Evolutionary conservation across 2,888 invertebrate genomes (phyloP).

Genomic region (Drosophila kanekoi): DNA sequence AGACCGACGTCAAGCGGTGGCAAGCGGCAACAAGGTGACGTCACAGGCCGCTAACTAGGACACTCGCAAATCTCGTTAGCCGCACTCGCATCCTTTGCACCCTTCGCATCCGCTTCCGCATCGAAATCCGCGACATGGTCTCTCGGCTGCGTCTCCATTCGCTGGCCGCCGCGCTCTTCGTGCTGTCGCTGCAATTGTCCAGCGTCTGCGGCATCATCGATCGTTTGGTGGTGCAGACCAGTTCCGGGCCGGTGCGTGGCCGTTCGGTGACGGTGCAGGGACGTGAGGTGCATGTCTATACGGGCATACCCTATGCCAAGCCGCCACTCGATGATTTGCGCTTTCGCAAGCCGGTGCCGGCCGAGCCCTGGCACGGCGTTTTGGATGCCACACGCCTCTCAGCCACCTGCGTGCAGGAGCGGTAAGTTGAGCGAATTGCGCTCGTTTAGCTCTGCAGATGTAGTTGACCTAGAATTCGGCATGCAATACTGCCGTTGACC

Average conservation of each 20-base stretch:
- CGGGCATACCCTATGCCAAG: conserved; percentile 96
- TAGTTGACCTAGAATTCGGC: conserved; percentile 68
- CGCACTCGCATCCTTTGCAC: conserved; percentile 21
- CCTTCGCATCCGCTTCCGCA: conserved; percentile 31
- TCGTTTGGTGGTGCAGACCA: conserved; percentile 93
- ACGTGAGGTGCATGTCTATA: conserved; percentile 94
- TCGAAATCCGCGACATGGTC: conserved; percentile 60
- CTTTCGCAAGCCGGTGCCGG: conserved; percentile 93
- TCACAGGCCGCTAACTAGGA: conserved; percentile 61
- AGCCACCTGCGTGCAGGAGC: conserved; percentile 95
- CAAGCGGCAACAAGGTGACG: conserved; percentile 53
- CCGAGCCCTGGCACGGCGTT: conserved; percentile 95
- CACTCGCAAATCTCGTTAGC: conserved; percentile 52
- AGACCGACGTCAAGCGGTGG: conserved; percentile 1
- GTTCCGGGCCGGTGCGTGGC: conserved; percentile 92
- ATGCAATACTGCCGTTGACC: conserved; percentile 61
- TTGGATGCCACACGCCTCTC: conserved; percentile 92
- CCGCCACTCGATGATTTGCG: conserved; percentile 94
- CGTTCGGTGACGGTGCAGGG: conserved; percentile 92
- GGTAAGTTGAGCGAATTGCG: conserved; percentile 81
- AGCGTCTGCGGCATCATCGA: conserved; percentile 86
- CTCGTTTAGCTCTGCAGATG: conserved; percentile 39
- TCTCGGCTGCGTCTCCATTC: conserved; percentile 49
- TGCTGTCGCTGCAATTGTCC: conserved; percentile 78
- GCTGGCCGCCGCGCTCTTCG: conserved; percentile 63